Conservation (phyloP, 1,140 invertebrate species). For the Ridgeia piscesae region DNA sequence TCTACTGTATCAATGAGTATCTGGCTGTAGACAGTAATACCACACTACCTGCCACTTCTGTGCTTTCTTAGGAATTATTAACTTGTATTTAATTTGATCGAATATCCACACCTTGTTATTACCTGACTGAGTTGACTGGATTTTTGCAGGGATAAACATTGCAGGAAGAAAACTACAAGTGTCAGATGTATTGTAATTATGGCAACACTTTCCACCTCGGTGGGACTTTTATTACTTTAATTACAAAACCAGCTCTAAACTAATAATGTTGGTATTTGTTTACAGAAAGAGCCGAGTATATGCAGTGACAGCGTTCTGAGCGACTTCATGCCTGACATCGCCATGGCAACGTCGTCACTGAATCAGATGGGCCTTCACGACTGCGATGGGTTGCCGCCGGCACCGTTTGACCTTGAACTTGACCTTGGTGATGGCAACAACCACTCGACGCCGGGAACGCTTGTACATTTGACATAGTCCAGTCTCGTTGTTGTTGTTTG, state of each 20-base stretch:
- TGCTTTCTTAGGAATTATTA: no score
- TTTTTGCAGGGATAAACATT: background rate
- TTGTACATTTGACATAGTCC: slow-evolving; percentile 45
- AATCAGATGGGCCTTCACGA: slow-evolving; percentile 72
- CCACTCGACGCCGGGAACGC: slow-evolving; percentile 38
- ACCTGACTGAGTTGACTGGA: background rate
- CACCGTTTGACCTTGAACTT: slow-evolving; percentile 62
- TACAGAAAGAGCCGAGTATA: slow-evolving; percentile 64
- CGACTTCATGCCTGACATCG: slow-evolving; percentile 83
- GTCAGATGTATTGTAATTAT: background rate
- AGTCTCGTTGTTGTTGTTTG: background rate
- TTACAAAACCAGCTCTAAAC: background rate
- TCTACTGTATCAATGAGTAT: no score
- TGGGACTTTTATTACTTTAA: background rate
- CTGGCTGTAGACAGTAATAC: no score
- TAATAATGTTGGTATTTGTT: slow-evolving; percentile 15
- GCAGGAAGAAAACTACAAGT: background rate
- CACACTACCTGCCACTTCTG: no score
- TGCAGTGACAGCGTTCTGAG: slow-evolving; percentile 73
- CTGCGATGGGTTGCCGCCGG: background rate
- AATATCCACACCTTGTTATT: background rate
- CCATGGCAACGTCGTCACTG: slow-evolving; percentile 79
- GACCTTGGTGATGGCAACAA: slow-evolving; percentile 70
- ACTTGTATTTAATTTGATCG: background rate
- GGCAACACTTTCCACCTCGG: no score